These are phyloP conservation scores for Chymomyza amoena DNA, from an alignment of 2,888 invertebrate species.

Conservation along the genomic window DNA sequence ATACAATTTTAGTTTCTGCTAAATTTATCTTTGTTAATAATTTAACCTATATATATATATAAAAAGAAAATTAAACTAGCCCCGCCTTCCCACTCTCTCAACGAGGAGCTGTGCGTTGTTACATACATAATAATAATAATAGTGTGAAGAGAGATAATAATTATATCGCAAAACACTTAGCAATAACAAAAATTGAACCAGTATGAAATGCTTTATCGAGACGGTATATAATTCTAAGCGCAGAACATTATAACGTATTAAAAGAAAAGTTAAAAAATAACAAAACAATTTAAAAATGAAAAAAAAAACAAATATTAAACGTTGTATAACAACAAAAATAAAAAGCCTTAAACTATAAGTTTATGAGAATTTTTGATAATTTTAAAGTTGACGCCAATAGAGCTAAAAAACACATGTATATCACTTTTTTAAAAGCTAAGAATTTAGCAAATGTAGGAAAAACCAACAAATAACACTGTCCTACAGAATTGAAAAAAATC, in stretches of 20 bases:
- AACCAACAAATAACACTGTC: too few species aligned
- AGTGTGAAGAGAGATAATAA: too few species aligned
- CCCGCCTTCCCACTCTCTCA: not conserved
- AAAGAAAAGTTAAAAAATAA: not conserved
- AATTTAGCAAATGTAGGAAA: too few species aligned
- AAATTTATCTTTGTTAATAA: not conserved
- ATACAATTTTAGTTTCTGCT: not conserved
- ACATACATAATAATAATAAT: not conserved
- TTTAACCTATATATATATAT: not conserved
- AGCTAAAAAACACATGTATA: too few species aligned
- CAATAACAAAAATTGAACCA: not conserved
- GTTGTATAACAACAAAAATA: conserved; percentile 1
- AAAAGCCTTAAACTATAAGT: not conserved
- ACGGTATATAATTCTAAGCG: not conserved
- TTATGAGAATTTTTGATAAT: not conserved
- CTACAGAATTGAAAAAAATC: too few species aligned
- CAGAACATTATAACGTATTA: not conserved
- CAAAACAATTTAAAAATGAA: not conserved
- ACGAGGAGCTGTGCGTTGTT: not conserved
- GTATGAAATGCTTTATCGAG: not conserved
- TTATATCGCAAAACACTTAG: too few species aligned
- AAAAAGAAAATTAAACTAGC: not conserved
- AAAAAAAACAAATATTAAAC: not conserved
- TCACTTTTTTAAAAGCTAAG: too few species aligned
- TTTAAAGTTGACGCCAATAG: too few species aligned